phyloP scores from a whole-genome alignment of 2,113 vertebrate species.

The Theristicus caerulescens region DNA sequence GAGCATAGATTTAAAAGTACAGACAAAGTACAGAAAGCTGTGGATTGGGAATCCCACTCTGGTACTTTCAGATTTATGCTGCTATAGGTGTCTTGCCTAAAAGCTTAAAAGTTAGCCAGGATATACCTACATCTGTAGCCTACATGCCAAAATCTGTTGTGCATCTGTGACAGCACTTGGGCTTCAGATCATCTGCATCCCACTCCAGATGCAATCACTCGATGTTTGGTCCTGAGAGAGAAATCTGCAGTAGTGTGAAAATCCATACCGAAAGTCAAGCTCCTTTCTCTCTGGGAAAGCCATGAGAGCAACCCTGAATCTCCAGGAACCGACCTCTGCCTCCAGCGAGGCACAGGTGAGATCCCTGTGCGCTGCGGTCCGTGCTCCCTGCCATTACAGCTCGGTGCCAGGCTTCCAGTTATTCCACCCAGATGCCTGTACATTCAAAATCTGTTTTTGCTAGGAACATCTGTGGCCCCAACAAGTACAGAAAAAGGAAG shows the following conservation, averaged over 20 bases:
- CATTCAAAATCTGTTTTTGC: neutral
- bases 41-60: neutral
- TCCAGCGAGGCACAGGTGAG: neutral
- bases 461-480: neutral
- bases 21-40: neutral
- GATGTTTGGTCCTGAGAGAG: neutral
- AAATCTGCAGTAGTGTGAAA: neutral
- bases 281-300: neutral
- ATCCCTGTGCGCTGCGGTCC: neutral
- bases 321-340: neutral
- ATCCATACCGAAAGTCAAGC: neutral
- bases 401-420: neutral
- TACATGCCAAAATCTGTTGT: neutral
- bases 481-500: neutral
- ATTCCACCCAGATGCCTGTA: neutral
- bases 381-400: fast-evolving
- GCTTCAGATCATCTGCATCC: neutral
- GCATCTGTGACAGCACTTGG: neutral
- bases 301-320: neutral
- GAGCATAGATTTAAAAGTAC: neutral
- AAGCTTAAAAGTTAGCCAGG: neutral
- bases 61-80: neutral
- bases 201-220: neutral
- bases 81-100: neutral
- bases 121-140: neutral